These are phyloP conservation scores for Limulus polyphemus DNA, from an alignment of 2,888 invertebrate genomes.

Conservation along the genomic window DNA sequence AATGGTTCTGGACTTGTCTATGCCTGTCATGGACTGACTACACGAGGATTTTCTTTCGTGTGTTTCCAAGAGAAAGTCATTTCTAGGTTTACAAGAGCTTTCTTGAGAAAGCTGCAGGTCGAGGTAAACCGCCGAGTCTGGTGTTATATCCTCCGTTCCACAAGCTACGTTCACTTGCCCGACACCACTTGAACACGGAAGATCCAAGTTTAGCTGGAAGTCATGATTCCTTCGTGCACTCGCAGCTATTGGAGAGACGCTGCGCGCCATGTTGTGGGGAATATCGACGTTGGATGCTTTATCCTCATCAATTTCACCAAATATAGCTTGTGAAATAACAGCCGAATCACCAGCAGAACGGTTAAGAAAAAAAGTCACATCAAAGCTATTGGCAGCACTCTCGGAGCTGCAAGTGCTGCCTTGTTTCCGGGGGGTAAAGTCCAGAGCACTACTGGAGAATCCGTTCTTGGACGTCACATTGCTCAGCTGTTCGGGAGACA, in stretches of 20 bases:
- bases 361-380: conserved; percentile 27
- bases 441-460: conserved; percentile 14
- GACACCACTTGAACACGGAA: background rate
- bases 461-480: conserved; percentile 16
- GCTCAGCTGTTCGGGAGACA: conserved; percentile 21
- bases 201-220: background rate
- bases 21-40: background rate
- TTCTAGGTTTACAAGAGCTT: background rate
- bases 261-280: background rate
- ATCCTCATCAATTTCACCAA: no score
- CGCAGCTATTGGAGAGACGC: background rate
- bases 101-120: conserved; percentile 19
- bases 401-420: conserved; percentile 32
- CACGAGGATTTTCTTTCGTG: background rate
- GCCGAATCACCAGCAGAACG: conserved; percentile 1
- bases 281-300: no score
- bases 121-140: conserved; percentile 29
- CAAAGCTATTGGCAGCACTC: conserved; percentile 32
- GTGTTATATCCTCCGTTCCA: conserved; percentile 28
- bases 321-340: background rate
- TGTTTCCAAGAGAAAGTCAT: background rate
- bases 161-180: background rate
- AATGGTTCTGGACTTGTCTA: no score
- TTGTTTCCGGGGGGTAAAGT: conserved; percentile 19
- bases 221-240: background rate